Base-by-base conservation (phyloP, 1,140 invertebrate genomes). In the Adelges cooleyi region DNA sequence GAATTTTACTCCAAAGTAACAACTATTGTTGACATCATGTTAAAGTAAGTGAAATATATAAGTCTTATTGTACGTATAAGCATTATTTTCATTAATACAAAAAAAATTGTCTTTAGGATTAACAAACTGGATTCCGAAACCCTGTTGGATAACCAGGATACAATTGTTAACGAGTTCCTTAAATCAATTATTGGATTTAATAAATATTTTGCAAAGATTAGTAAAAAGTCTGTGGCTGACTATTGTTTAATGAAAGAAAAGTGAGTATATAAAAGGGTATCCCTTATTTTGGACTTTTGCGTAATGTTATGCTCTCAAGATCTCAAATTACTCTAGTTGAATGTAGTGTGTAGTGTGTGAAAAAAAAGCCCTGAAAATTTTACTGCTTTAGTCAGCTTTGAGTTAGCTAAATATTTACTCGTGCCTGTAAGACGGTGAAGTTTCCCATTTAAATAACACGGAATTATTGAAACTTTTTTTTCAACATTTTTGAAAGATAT, bases 81-180 rank as follows among this genome's bases (percentile, higher is more conserved):
- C n/a, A 8, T 25, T 49, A 33, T 36, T 36, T 2, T 52, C 13
- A 33, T 52, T n/a, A 27, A 50, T 50, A 29, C 27, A 51, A 51
- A 38, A 44, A n/a, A 27, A 54, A 33, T 48, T n/a, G n/a, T n/a
- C n/a, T 62, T 62, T 17, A 62, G 56, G 29, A 62, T 62, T n/a
- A 25, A 62, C 4, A n/a, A 6, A 17, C 10, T 48, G 27, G 22
- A 25, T 17, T 4, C 13, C 22, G 56, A 62, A 48, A 1, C 29
- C 29, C 44, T 62, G 46, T 15, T 48, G 13, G 18, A 48, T 27
- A 29, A 17, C 27, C 10, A 29, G 1, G 44, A 29, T 46, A 46
- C 38, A 18, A 62, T 62, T 48, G 17, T n/a, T n/a, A n/a, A 62
- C 46, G 42, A 6, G 22, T 62, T 62, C 20, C 33, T 20, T 13